Percentiles rank a stretch among this genome's conserved stretches.
Evolutionary conservation across 2,888 invertebrate species (phyloP).

Genomic region (Xanthorhoe designata): DNA sequence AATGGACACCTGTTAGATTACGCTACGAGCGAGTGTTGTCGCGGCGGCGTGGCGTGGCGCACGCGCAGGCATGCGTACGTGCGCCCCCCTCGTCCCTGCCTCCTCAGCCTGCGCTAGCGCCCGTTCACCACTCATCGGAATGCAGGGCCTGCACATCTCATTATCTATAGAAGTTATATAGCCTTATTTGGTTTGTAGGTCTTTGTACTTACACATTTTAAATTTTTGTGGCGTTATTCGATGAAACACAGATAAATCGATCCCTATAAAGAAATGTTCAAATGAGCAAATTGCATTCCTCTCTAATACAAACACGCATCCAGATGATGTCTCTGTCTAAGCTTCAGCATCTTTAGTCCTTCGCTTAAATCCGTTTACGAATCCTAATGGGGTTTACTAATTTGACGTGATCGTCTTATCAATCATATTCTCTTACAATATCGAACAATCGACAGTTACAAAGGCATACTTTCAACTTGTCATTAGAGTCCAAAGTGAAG

Average conservation of each 20-base stretch:
- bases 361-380: conserved; percentile 47
- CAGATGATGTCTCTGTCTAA: conserved; percentile 14
- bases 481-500: conserved; percentile 55
- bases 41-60: conserved; percentile 56
- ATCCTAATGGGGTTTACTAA: conserved; percentile 54
- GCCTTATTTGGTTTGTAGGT: conserved; percentile 60
- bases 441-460: conserved; percentile 66
- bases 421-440: no score
- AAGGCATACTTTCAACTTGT: conserved; percentile 64
- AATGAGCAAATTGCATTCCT: conserved; percentile 14
- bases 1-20: conserved; percentile 72
- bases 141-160: conserved; percentile 74
- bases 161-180: conserved; percentile 68
- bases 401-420: conserved; percentile 62
- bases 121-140: conserved; percentile 76
- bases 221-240: conserved; percentile 30
- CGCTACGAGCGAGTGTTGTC: conserved; percentile 63
- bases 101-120: conserved; percentile 49
- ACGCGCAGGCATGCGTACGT: conserved; percentile 77
- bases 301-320: conserved; percentile 10
- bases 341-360: conserved; percentile 34
- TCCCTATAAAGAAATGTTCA: neutral
- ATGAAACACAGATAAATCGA: conserved; percentile 1
- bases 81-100: conserved; percentile 44
- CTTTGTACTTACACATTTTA: conserved; percentile 38